phyloP scores from a whole-genome alignment of 2,113 vertebrate genomes.

The Thermophis baileyi region DNA sequence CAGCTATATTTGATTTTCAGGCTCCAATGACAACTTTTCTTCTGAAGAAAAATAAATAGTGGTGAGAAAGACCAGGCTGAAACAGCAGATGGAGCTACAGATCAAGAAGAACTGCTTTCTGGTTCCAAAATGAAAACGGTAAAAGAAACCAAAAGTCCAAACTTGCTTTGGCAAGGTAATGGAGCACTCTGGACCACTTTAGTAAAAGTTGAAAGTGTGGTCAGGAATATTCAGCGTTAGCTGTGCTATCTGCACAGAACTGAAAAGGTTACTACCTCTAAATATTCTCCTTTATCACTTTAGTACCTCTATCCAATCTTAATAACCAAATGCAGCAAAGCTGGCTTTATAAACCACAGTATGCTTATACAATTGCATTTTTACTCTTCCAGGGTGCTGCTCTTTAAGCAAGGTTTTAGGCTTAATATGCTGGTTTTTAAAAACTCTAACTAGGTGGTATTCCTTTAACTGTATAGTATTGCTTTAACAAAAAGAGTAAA shows the following conservation, averaged over 20 bases:
- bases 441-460: background rate
- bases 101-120: background rate
- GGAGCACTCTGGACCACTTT: background rate
- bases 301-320: background rate
- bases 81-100: constrained; percentile 28
- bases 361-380: background rate
- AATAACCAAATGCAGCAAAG: background rate
- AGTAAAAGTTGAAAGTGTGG: background rate
- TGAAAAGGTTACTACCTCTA: background rate
- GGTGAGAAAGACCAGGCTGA: background rate
- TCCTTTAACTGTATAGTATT: background rate
- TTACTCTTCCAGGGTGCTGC: background rate
- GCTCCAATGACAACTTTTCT: background rate
- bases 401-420: background rate
- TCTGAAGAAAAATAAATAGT: background rate
- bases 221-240: background rate
- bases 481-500: background rate
- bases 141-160: background rate
- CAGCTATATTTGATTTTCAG: background rate
- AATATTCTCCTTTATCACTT: background rate
- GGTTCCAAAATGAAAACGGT: background rate
- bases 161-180: background rate
- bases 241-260: too few species aligned
- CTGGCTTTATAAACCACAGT: background rate
- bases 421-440: background rate